Evolutionary conservation across 2,797 vertebrate species (phyloP).

Genomic region (Lutjanus campechanus): DNA sequence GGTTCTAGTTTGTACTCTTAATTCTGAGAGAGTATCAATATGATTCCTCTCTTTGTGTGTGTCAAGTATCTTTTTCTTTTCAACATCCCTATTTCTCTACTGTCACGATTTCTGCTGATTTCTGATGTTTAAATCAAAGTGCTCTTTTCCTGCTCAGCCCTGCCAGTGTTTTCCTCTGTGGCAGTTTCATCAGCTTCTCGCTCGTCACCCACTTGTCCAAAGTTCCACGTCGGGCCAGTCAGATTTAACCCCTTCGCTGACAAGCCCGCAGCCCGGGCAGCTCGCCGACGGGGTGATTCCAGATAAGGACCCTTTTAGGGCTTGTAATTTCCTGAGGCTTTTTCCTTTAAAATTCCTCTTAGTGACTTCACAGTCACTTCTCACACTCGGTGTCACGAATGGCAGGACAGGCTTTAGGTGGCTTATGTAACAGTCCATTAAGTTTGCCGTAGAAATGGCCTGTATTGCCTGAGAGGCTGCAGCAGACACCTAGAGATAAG

Average conservation of each 20-base stretch:
- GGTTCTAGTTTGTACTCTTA: no score
- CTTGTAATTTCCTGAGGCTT: constrained; percentile 70
- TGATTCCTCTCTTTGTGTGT: background rate
- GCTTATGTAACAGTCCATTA: constrained; percentile 82
- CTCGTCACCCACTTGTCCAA: constrained; percentile 25
- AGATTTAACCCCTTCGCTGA: constrained; percentile 39
- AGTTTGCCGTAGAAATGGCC: constrained; percentile 70
- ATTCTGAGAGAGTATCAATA: no score
- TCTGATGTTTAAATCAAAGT: constrained; percentile 21
- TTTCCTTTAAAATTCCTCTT: constrained; percentile 57
- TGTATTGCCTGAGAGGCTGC: constrained; percentile 65
- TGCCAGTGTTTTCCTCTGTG: constrained; percentile 1
- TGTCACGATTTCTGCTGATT: background rate
- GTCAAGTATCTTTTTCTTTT: background rate
- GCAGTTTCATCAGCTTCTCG: constrained; percentile 31
- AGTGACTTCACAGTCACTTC: constrained; percentile 50
- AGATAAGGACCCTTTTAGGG: constrained; percentile 71
- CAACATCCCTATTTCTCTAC: background rate
- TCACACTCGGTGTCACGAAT: constrained; percentile 68
- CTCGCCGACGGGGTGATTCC: constrained; percentile 6
- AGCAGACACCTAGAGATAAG: constrained; percentile 79
- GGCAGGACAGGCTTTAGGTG: constrained; percentile 69
- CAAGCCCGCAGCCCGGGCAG: background rate
- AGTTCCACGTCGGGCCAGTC: constrained; percentile 41
- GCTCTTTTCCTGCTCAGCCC: constrained; percentile 5